phyloP scores from a whole-genome alignment of 2,888 invertebrate species.

The Metacarcinus magister region DNA sequence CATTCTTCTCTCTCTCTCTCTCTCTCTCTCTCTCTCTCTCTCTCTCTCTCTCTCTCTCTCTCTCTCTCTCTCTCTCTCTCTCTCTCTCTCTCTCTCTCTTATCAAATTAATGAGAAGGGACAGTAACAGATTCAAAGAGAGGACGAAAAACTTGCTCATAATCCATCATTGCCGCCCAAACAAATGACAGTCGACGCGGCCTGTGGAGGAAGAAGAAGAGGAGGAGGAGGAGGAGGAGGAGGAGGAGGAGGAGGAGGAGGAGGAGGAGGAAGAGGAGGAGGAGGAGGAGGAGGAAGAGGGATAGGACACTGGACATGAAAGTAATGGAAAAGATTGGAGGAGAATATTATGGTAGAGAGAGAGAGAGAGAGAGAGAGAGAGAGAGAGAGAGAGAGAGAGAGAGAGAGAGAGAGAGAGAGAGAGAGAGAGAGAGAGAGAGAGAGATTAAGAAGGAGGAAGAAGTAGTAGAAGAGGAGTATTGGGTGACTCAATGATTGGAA shows the following conservation, averaged over 20 bases:
- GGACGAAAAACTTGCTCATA: slow-evolving; percentile 2
- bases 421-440: slow-evolving; percentile 46
- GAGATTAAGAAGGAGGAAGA: neutral
- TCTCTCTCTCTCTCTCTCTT: slow-evolving; percentile 14
- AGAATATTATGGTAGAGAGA: neutral
- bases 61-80: slow-evolving; percentile 35
- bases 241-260: slow-evolving; percentile 23
- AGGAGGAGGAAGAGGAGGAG: slow-evolving; percentile 35
- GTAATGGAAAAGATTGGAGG: slow-evolving; percentile 16
- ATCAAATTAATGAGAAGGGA: slow-evolving; percentile 47
- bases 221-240: slow-evolving; percentile 45
- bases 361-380: slow-evolving; percentile 39
- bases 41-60: neutral
- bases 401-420: slow-evolving; percentile 47
- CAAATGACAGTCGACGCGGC: slow-evolving; percentile 13
- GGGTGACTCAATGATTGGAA: neutral
- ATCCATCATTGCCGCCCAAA: slow-evolving; percentile 16
- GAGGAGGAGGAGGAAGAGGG: neutral
- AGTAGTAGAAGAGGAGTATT: neutral
- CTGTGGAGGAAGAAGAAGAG: neutral
- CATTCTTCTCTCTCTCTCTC: neutral
- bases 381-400: slow-evolving; percentile 35
- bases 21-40: neutral
- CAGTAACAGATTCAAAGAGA: slow-evolving; percentile 20
- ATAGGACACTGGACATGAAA: neutral